These are phyloP conservation scores for Macrophya annulata DNA, from an alignment of 2,888 invertebrate species.

Conservation along the genomic window DNA sequence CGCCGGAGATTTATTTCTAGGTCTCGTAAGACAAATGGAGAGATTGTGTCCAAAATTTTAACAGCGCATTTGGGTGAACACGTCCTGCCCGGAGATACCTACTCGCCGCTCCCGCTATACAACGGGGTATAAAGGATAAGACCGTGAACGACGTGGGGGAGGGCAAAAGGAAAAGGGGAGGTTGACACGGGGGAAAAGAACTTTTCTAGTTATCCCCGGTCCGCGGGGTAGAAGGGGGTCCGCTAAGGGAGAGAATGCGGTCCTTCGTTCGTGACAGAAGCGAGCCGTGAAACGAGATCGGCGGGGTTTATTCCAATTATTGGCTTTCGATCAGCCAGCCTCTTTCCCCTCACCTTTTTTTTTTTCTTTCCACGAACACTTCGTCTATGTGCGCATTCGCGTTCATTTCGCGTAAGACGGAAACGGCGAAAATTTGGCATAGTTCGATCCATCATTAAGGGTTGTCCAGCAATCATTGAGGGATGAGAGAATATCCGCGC, in stretches of 20 bases:
- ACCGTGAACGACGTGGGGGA: constrained; percentile 66
- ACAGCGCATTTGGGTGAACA: constrained; percentile 85
- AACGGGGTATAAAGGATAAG: constrained; percentile 66
- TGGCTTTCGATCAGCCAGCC: constrained; percentile 71
- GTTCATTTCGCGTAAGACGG: neutral
- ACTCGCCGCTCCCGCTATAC: constrained; percentile 76
- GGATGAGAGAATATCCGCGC: neutral
- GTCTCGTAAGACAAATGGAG: constrained; percentile 89
- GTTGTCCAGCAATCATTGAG: neutral
- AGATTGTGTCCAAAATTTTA: constrained; percentile 91
- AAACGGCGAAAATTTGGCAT: neutral
- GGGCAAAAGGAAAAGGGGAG: constrained; percentile 51
- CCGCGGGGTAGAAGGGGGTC: constrained; percentile 22
- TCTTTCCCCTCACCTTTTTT: neutral
- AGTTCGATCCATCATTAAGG: neutral
- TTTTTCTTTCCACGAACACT: constrained; percentile 25
- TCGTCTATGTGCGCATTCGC: neutral
- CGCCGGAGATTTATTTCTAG: constrained; percentile 85
- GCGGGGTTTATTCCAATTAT: constrained; percentile 76
- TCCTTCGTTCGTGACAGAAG: constrained; percentile 77
- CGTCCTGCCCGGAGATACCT: constrained; percentile 77
- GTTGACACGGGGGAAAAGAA: constrained; percentile 70
- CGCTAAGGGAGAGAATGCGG: constrained; percentile 66
- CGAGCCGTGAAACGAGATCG: constrained; percentile 79
- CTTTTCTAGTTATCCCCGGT: constrained; percentile 77